phyloP scores from a whole-genome alignment of 2,888 invertebrate genomes.

The Troides aeacus region DNA sequence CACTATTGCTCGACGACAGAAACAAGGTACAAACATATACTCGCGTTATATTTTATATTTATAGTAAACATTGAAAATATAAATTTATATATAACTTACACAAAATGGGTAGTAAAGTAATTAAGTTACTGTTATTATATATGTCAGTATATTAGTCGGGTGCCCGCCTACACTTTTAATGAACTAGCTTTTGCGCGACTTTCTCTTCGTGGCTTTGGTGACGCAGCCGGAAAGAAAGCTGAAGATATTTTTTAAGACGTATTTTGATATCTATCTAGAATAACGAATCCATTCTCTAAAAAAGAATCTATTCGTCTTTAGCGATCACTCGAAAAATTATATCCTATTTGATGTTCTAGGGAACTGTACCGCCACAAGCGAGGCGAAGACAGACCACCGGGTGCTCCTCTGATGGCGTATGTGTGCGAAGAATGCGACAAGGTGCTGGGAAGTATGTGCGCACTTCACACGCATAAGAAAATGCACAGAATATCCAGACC shows the following conservation, averaged over 20 bases:
- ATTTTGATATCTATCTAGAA: background rate
- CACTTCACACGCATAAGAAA: conserved; percentile 77
- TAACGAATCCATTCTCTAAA: background rate
- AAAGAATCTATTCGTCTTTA: too few species aligned
- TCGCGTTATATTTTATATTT: background rate
- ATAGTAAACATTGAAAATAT: background rate
- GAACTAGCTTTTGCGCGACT: background rate
- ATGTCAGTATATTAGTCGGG: background rate
- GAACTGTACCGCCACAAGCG: conserved; percentile 71
- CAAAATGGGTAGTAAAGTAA: background rate
- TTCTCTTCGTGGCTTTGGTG: too few species aligned
- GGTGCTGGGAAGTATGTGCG: conserved; percentile 76
- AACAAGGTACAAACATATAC: background rate
- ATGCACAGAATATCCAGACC: conserved; percentile 78
- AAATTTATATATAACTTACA: background rate
- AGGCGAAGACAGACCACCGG: conserved; percentile 67
- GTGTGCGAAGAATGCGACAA: conserved; percentile 81
- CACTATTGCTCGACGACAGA: background rate
- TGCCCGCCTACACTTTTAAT: background rate
- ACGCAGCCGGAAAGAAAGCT: background rate
- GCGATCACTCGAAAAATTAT: too few species aligned
- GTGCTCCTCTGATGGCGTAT: conserved; percentile 69
- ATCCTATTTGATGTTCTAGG: conserved; percentile 38
- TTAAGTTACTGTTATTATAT: background rate
- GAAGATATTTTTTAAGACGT: background rate